phyloP scores from a whole-genome alignment of 2,888 invertebrate species.

The Ditylenchus weischeri region DNA sequence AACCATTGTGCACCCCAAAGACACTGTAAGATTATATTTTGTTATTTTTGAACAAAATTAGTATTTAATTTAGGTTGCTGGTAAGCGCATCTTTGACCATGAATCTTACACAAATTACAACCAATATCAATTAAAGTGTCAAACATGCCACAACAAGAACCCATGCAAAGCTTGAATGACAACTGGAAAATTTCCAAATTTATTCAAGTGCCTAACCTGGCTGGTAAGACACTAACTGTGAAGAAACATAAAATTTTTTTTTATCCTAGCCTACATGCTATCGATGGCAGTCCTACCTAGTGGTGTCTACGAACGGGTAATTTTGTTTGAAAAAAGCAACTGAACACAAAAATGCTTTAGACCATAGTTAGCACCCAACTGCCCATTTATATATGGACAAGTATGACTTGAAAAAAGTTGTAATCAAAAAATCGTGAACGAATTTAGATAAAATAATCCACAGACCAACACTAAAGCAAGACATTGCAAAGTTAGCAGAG shows the following conservation, averaged over 20 bases:
- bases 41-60: too few species aligned
- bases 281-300: conserved; percentile 33
- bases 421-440: too few species aligned
- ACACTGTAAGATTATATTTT: conserved; percentile 26
- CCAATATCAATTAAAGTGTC: conserved; percentile 22
- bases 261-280: conserved; percentile 31
- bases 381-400: conserved; percentile 33
- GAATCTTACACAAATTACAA: too few species aligned
- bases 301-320: conserved; percentile 30
- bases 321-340: neutral
- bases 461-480: conserved; percentile 23
- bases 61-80: too few species aligned
- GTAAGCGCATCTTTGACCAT: too few species aligned
- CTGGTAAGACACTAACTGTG: neutral
- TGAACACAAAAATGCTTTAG: conserved; percentile 4
- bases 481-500: conserved; percentile 30
- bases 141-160: conserved; percentile 31
- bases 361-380: conserved; percentile 20
- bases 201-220: conserved; percentile 32
- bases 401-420: neutral
- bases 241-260: neutral
- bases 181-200: conserved; percentile 37
- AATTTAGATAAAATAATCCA: conserved; percentile 21
- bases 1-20: conserved; percentile 35
- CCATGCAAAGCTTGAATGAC: conserved; percentile 25